phyloP scores from a whole-genome alignment of 2,888 invertebrate species.

The Halictus quadricinctus region DNA sequence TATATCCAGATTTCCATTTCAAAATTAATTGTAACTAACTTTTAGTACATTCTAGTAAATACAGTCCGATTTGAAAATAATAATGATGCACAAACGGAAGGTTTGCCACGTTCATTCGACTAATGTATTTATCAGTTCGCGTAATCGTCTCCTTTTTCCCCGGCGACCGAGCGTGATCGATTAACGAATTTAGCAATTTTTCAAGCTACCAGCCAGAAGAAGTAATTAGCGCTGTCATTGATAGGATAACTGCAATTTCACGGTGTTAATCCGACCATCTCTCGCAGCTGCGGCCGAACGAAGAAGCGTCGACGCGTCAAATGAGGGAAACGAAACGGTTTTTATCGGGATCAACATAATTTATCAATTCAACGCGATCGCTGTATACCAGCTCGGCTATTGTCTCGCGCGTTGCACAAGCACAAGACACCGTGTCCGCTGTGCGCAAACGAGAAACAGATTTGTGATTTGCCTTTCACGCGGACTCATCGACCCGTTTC shows the following conservation, averaged over 20 bases:
- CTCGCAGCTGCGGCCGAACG: neutral
- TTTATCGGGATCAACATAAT: conserved; percentile 21
- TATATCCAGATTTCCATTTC: no score
- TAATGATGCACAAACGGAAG: no score
- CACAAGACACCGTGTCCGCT: conserved; percentile 32
- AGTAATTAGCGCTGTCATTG: conserved; percentile 1
- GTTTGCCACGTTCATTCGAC: no score
- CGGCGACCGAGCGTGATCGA: neutral
- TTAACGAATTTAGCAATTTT: neutral
- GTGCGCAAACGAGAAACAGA: conserved; percentile 36
- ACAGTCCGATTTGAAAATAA: no score
- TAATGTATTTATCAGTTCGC: neutral
- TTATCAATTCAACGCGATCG: conserved; percentile 20
- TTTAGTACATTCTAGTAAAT: no score
- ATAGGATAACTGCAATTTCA: neutral
- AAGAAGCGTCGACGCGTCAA: neutral
- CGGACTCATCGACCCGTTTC: neutral
- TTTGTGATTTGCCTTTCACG: conserved; percentile 50
- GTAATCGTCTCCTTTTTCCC: neutral
- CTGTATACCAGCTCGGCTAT: conserved; percentile 34
- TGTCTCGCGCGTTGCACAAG: conserved; percentile 42
- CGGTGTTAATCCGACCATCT: neutral
- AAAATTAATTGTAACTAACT: no score
- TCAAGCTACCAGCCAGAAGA: neutral
- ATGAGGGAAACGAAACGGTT: neutral